These are phyloP conservation scores for Cebidichthys violaceus DNA, from an alignment of 2,113 vertebrate species.

Conservation along the genomic window DNA sequence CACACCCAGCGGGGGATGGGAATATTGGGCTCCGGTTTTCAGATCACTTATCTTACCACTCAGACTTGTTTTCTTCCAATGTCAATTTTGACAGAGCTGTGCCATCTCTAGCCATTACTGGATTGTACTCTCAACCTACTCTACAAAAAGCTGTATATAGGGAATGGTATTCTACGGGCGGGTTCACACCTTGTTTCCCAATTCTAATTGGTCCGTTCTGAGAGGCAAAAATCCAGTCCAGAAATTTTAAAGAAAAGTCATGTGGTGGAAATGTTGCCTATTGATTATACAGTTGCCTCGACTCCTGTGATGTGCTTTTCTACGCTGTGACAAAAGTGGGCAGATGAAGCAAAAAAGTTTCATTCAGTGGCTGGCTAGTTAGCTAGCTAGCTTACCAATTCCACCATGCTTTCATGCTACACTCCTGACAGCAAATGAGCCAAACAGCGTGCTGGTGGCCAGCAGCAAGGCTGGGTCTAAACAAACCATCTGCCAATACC, in stretches of 20 bases:
- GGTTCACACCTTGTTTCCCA: no score
- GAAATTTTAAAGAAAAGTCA: not conserved
- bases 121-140: not conserved
- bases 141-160: not conserved
- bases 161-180: not conserved
- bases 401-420: not conserved
- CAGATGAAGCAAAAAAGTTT: no score
- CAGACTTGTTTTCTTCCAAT: not conserved
- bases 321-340: not conserved
- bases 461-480: not conserved
- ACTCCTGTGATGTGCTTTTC: not conserved
- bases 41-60: not conserved
- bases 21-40: not conserved
- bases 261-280: not conserved
- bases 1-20: not conserved
- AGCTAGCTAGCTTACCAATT: not conserved
- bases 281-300: not conserved
- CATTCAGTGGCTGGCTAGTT: not conserved
- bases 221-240: no score
- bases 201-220: no score
- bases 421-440: not conserved
- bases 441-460: not conserved
- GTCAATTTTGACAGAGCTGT: not conserved
- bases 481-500: not conserved
- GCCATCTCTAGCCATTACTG: not conserved